phyloP scores from a whole-genome alignment of 2,888 invertebrate species.

The Nomada fucata region DNA sequence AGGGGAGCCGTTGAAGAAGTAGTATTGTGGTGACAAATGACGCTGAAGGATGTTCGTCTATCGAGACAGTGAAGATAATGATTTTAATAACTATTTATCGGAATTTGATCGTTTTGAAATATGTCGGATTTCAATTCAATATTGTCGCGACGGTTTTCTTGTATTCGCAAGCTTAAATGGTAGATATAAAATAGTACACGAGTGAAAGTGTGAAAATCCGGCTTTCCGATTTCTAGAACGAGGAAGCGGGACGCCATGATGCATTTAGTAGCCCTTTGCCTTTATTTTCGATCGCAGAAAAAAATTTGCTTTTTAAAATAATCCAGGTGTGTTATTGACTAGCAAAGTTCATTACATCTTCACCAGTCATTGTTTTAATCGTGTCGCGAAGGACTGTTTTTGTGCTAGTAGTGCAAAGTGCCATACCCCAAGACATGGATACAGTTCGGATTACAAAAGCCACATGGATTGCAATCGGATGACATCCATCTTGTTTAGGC shows the following conservation, averaged over 20 bases:
- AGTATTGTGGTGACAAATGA: too few species aligned
- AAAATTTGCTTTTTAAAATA: constrained; percentile 83
- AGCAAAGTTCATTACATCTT: constrained; percentile 83
- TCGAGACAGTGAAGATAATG: background rate
- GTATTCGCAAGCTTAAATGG: background rate
- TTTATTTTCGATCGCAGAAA: constrained; percentile 76
- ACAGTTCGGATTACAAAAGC: constrained; percentile 70
- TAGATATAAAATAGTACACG: constrained; percentile 13
- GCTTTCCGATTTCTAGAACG: constrained; percentile 63
- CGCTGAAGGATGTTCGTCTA: background rate
- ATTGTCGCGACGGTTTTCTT: constrained; percentile 4
- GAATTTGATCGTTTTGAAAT: background rate
- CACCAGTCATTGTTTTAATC: constrained; percentile 81
- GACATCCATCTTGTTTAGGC: constrained; percentile 30
- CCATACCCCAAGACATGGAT: constrained; percentile 62
- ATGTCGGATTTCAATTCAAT: constrained; percentile 13
- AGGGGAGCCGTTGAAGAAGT: background rate
- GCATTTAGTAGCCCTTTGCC: constrained; percentile 76
- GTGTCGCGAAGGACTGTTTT: constrained; percentile 78
- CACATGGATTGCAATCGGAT: constrained; percentile 22
- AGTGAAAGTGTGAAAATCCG: constrained; percentile 49
- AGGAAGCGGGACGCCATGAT: constrained; percentile 46
- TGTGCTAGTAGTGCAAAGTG: constrained; percentile 83
- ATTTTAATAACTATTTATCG: background rate
- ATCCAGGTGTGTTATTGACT: constrained; percentile 83